Conservation (phyloP, 1,140 invertebrate species). For the Heliconius himera region DNA sequence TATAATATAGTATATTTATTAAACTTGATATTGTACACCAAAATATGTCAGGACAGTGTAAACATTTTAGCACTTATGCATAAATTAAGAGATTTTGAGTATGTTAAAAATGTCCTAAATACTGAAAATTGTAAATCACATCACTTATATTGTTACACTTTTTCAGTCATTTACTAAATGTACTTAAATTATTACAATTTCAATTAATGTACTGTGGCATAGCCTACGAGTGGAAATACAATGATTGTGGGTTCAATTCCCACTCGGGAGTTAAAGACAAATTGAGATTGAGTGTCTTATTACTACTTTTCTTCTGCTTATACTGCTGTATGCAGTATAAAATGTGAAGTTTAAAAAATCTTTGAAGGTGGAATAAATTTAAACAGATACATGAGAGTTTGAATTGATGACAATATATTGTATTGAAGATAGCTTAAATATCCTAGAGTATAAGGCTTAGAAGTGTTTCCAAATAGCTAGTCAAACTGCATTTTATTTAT, state of each 20-base stretch:
- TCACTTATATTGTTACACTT: too few relatives aligned
- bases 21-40: constrained; percentile 2
- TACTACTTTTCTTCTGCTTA: too few relatives aligned
- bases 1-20: not conserved
- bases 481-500: constrained; percentile 42
- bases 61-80: not conserved
- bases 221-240: too few relatives aligned
- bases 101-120: not conserved
- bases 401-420: constrained; percentile 23
- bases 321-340: too few relatives aligned
- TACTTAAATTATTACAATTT: too few relatives aligned
- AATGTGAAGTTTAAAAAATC: not conserved
- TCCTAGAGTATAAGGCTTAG: constrained; percentile 21
- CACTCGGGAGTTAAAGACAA: too few relatives aligned
- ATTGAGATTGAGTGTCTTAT: too few relatives aligned
- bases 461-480: constrained; percentile 33
- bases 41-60: not conserved
- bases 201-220: too few relatives aligned
- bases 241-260: too few relatives aligned
- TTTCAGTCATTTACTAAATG: too few relatives aligned
- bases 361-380: not conserved
- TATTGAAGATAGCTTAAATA: constrained; percentile 19
- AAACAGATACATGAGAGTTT: not conserved
- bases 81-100: not conserved
- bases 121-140: not conserved